Evolutionary conservation across 2,888 invertebrate genomes (phyloP), one percentile per base, ranked within the genome.

Genomic region (Chloroclystis v-ata): DNA sequence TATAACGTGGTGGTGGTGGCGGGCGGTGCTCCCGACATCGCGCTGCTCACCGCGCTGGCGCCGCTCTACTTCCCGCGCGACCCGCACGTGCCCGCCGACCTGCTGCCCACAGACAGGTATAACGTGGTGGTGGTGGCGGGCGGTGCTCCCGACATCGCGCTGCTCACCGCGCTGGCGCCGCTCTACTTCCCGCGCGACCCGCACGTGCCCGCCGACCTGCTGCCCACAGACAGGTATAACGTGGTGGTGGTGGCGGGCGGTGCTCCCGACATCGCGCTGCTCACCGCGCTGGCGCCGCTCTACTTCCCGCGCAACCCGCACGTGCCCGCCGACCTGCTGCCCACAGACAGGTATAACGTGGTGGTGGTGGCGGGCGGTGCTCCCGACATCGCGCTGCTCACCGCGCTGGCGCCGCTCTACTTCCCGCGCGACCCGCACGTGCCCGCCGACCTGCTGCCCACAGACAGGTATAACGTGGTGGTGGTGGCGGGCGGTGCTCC

Each of bases 11-110:
- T 97, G 65, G 90, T 97, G 59, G 89, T 97, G 69, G 50, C 29
- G n/a, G 35, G 65, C 52, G 10, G 60, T 56, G 69, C 58, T 12
- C 55, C 71, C 1, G 76, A 74, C 57, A 59, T 62, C 35, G 75
- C 79, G 43, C 91, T 94, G 57, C 90, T 92, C 65, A 89, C 91
- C 69, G 91, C 94, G 44, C 85, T 96, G 49, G 90, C 96, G 67
- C 95, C 96, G 52, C 90, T 95, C 37, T 97, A 97, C 88, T 97
- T 97, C 89, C 97, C 97, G 43, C 91, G 97, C 58, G 91, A 91
- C 68, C 82, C 91, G 60, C 88, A 90, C 54, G 97, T 96, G 83
- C 95, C 12, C 88, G 92, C 60, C 92, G 92, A 90, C 3, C 37
- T 86, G 82, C 49, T 47, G 20, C 46, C 71, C 85, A 93, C 54